phyloP scores from a whole-genome alignment of 2,797 vertebrate genomes.

The Alosa sapidissima region DNA sequence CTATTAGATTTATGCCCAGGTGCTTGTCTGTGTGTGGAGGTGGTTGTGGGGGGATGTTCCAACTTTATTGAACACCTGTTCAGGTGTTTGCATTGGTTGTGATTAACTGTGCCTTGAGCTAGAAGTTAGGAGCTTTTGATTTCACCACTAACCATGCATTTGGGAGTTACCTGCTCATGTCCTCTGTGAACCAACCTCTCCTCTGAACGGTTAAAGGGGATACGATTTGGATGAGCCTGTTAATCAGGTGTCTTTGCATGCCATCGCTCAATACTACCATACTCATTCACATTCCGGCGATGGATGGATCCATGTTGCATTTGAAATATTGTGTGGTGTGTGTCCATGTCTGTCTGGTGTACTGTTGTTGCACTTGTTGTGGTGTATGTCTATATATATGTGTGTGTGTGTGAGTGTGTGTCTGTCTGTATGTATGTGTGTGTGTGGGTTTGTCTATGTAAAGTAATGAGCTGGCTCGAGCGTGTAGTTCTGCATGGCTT shows the following conservation, averaged over 20 bases:
- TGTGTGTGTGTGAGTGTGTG: conserved; percentile 44
- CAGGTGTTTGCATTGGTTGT: background rate
- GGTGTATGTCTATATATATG: conserved; percentile 34
- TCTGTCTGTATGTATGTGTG: conserved; percentile 42
- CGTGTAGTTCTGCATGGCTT: background rate
- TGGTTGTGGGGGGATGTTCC: background rate
- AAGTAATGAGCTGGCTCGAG: background rate
- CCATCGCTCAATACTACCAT: conserved; percentile 34
- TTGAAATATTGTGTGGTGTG: conserved; percentile 49
- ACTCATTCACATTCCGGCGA: conserved; percentile 60
- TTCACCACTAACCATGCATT: background rate
- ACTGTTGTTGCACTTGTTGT: conserved; percentile 33
- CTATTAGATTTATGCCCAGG: background rate
- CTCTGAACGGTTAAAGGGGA: background rate
- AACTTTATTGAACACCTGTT: background rate
- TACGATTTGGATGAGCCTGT: background rate
- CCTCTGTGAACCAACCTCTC: background rate
- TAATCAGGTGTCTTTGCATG: background rate
- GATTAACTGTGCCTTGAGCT: background rate
- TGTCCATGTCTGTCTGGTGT: background rate
- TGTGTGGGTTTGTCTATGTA: background rate
- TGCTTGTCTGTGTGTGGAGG: background rate
- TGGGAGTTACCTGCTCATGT: background rate
- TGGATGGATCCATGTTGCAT: conserved; percentile 51
- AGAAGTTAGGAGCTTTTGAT: background rate